Base-by-base conservation (phyloP, 2,888 invertebrate genomes). In the Ennomos quercinarius region DNA sequence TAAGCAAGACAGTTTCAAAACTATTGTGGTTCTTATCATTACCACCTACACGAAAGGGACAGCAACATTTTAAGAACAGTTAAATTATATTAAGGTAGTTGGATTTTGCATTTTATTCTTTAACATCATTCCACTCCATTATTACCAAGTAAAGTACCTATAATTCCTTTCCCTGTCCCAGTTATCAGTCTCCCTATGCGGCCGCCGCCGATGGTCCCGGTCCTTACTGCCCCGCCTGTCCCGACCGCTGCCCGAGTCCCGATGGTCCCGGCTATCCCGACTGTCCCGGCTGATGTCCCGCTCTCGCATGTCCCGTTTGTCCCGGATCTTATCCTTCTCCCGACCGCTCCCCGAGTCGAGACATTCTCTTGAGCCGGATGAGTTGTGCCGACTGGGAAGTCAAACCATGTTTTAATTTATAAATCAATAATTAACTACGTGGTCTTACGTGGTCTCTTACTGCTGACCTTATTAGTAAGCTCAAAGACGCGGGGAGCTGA, bases 261-360 rank as follows among this genome's bases (percentile, higher is more conserved):
- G 66, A 53, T 87, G 64, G 70, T 86, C 82, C 62, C 82, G 72
- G 0, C 84, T 87, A 49, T 94, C 94, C 54, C 87, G 84, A 51
- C 89, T 76, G 43, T 91, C 91, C 70, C 91, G 81, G 41, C 85
- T 86, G 34, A 90, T 73, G 50, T 91, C 89, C 70, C 87, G 78
- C 9, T 85, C 84, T 17, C 87, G 72, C 70, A 87, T 66, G 63
- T 93, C 84, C 49, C 93, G 81, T 73, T 91, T 87, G 71, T 93
- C 86, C 48, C 83, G 72, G 48, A 88, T 66, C 70, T 87, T 93
- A 50, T 88, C 91, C 64, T 86, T 93, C 64, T 91, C 93, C 51
- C 89, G 78, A n/a, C 93, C 89, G 74, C 93, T 88, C 67, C 93
- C 93, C 0, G 93, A 88, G 74, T 93, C 86, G 3, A 92, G 72